phyloP scores from a whole-genome alignment of 2,888 invertebrate genomes.

The Phengaris arion region DNA sequence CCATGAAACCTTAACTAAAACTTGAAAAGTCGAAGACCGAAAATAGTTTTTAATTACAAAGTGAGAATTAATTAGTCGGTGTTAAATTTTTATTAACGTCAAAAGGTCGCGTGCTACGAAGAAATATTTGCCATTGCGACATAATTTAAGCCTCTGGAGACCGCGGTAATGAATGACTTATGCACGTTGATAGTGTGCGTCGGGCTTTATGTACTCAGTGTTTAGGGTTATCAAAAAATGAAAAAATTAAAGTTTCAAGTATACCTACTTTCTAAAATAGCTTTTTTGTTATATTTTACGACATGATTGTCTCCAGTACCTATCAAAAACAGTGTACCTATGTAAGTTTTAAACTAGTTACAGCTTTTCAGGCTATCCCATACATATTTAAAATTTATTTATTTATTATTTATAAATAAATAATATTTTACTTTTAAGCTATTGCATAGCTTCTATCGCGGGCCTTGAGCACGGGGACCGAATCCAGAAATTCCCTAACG shows the following conservation, averaged over 20 bases:
- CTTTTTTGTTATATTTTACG: background rate
- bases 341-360: too few species aligned
- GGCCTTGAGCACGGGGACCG: too few species aligned
- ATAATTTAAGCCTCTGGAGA: conserved; percentile 34
- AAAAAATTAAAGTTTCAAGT: background rate
- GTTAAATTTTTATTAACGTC: conserved; percentile 15
- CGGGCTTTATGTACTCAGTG: background rate
- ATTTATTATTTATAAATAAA: too few species aligned
- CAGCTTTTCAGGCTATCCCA: too few species aligned
- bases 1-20: background rate
- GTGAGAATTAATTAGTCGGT: background rate
- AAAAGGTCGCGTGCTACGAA: conserved; percentile 27
- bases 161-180: conserved; percentile 35
- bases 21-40: background rate
- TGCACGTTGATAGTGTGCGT: conserved; percentile 29
- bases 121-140: conserved; percentile 32
- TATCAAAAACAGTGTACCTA: too few species aligned
- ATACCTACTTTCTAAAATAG: background rate
- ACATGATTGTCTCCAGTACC: too few species aligned
- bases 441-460: too few species aligned
- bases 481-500: too few species aligned
- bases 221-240: background rate
- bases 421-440: too few species aligned
- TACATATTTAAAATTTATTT: too few species aligned
- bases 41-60: conserved; percentile 11